Evolutionary conservation across 1,140 invertebrate genomes (phyloP), one percentile per base, ranked within the genome.

Genomic region (Drosophila pachea): DNA sequence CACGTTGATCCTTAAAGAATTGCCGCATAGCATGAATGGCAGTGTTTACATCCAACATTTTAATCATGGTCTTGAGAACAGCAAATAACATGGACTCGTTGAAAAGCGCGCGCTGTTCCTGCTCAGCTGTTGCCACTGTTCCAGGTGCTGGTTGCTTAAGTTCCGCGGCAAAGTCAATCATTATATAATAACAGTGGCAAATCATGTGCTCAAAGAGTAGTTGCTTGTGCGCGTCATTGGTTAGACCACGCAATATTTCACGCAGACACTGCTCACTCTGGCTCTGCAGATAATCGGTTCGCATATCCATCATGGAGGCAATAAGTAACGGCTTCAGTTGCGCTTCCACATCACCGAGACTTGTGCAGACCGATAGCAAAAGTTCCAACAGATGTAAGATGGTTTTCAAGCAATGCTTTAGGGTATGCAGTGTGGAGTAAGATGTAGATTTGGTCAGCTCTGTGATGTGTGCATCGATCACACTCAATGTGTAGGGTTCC

Each of bases 11-110:
- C 3, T 91, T 92, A 65, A 97, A 97, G 74, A 97, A 96, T 65
- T 93, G 91, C 62, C 95, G 94, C 72, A 98, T 92, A 0, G 97
- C 96, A 75, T 93, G 92, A 47, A 95, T 92, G 0, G 96, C 96
- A 0, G 94, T 91, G 9, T 93, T 91, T 68, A 94, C 94, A 32
- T 97, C 96, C 7, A 98, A 82, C 52, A 97, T 92, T 68, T 93
- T 93, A 89, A 97, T 96, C 92, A 97, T 95, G 78, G 96, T 97
- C 69, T 94, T 60, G 78, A 89, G 60, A 22, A 89, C 76, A 0
- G 87, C 78, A 55, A 89, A 82, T 9, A 89, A 52, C 79, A 89
- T 86, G 1, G 78, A 72, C 40, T 89, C 88, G 11, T 88, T 77
- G 16, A 89, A 84, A 5, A 79, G 40, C 0, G 79, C 74, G 1